phyloP scores from a whole-genome alignment of 2,888 invertebrate genomes.

The Apamea crenata region DNA sequence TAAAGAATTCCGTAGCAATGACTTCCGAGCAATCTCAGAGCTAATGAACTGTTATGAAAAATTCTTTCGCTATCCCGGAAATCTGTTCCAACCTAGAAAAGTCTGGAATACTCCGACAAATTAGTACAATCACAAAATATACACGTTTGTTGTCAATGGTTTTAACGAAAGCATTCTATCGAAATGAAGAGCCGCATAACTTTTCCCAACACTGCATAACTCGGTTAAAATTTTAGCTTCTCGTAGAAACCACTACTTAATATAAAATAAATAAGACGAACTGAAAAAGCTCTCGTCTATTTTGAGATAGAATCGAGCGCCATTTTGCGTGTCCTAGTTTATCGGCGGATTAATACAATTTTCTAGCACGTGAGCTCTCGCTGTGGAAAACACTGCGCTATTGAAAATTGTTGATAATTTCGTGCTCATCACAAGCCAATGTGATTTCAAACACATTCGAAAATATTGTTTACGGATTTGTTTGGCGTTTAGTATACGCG shows the following conservation, averaged over 20 bases:
- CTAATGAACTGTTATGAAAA: constrained; percentile 61
- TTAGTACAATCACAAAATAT: constrained; percentile 40
- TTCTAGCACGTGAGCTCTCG: constrained; percentile 65
- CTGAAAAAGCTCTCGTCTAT: constrained; percentile 74
- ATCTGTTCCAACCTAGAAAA: constrained; percentile 35
- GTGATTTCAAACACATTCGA: constrained; percentile 47
- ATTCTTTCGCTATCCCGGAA: constrained; percentile 42
- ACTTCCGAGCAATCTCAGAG: constrained; percentile 20
- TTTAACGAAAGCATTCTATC: constrained; percentile 42
- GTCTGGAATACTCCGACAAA: constrained; percentile 29
- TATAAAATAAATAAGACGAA: constrained; percentile 73
- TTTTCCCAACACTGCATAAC: constrained; percentile 59
- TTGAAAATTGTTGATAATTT: constrained; percentile 66
- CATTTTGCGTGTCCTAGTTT: constrained; percentile 73
- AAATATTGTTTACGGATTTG: constrained; percentile 44
- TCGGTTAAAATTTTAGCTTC: constrained; percentile 54
- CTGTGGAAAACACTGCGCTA: constrained; percentile 68
- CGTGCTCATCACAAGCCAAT: constrained; percentile 58
- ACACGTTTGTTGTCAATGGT: constrained; percentile 33
- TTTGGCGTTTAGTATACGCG: constrained; percentile 7
- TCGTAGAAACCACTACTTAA: constrained; percentile 65
- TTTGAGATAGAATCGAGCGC: constrained; percentile 71
- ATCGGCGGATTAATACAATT: constrained; percentile 73
- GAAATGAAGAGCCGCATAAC: constrained; percentile 52
- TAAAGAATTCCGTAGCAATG: constrained; percentile 41